Conservation (phyloP, 2,113 vertebrate species). For the Psophia crepitans region DNA sequence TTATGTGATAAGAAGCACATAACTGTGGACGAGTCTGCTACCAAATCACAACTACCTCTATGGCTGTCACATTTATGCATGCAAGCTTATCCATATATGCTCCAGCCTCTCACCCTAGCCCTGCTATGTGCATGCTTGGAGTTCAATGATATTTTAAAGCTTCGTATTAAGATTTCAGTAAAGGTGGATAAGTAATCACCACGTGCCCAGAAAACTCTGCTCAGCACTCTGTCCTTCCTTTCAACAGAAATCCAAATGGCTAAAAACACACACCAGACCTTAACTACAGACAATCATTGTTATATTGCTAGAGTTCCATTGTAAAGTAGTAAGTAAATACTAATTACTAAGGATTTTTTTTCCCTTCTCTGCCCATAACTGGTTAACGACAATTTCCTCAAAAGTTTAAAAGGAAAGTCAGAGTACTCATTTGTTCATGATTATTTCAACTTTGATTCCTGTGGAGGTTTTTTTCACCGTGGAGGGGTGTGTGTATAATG, state of each 20-base stretch:
- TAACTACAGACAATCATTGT: background rate
- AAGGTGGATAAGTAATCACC: background rate
- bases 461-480: background rate
- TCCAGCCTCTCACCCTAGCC: background rate
- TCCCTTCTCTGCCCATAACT: background rate
- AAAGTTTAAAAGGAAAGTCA: background rate
- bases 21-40: background rate
- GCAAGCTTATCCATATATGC: background rate
- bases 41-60: background rate
- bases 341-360: background rate
- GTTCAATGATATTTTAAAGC: background rate
- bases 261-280: background rate
- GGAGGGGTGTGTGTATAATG: background rate
- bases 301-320: background rate
- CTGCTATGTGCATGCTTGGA: background rate
- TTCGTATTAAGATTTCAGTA: background rate
- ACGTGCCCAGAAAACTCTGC: background rate
- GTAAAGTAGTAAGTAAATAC: background rate
- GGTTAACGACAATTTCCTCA: background rate
- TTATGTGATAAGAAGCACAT: background rate
- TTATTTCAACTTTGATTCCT: background rate
- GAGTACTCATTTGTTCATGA: background rate
- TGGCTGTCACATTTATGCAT: background rate
- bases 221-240: background rate
- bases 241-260: background rate